Conservation (phyloP, 2,113 vertebrate species). For the Ophiodon elongatus region DNA sequence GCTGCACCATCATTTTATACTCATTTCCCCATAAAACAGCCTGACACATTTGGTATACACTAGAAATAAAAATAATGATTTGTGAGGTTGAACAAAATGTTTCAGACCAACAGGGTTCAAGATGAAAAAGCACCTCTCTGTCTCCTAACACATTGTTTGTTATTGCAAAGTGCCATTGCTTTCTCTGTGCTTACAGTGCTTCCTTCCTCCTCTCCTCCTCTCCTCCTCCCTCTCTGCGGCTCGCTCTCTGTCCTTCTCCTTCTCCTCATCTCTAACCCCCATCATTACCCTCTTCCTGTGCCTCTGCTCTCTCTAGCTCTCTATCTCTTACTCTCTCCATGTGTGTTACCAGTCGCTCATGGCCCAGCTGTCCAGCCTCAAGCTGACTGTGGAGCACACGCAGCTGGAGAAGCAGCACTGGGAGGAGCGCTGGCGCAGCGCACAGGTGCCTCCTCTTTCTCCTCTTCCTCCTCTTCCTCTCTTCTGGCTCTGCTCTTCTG, state of each 20-base stretch:
- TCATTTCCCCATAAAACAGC: not conserved
- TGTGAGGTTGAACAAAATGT: not conserved
- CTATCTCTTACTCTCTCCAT: slow-evolving; percentile 81
- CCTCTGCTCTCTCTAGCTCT: slow-evolving; percentile 74
- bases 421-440: slow-evolving; percentile 79
- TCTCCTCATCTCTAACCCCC: slow-evolving; percentile 32
- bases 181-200: slow-evolving; percentile 61
- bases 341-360: slow-evolving; percentile 82
- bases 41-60: not conserved
- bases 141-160: slow-evolving; percentile 37
- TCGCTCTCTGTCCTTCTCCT: slow-evolving; percentile 39
- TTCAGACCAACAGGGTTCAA: not conserved
- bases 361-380: slow-evolving; percentile 82
- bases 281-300: slow-evolving; percentile 59
- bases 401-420: slow-evolving; percentile 85
- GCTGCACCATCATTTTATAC: not conserved
- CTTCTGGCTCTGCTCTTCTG: not conserved
- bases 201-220: slow-evolving; percentile 54
- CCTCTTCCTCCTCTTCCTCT: slow-evolving; percentile 9
- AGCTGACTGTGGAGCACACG: slow-evolving; percentile 84
- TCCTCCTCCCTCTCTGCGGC: slow-evolving; percentile 41
- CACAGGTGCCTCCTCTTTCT: slow-evolving; percentile 79
- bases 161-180: slow-evolving; percentile 36
- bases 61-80: not conserved
- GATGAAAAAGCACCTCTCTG: not conserved